Base-by-base conservation (phyloP, 1,140 invertebrate genomes). In the Drosophila erecta region DNA sequence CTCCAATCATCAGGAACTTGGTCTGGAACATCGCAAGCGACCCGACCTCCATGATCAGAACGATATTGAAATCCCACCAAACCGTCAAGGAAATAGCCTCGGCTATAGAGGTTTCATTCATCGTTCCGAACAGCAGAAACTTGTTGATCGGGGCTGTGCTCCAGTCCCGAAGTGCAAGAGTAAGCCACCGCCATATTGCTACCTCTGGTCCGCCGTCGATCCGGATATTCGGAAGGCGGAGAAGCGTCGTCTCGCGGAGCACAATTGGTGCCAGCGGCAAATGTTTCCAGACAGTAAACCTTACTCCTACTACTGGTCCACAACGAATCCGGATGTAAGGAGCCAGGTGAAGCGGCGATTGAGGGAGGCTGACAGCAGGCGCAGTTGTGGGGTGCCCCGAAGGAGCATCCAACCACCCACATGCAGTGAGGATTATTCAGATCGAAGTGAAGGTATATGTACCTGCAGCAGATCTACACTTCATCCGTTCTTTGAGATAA, bases 201-300 rank as follows among this genome's bases (percentile, higher is more conserved):
- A 65, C 20, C n/a, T 37, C 10, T 65, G 60, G 60, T 57, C 60
- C 11, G 37, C 60, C 3, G 60, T 57, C 5, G 67, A 71, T 57
- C 60, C 59, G 4, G 61, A 65, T 10, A 27, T 50, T 15, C 50
- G 67, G 5, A 5, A 38, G 2, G 44, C n/a, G 14, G 67, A 55
- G n/a, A 65, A 50, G 20, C 7, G 12, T 1, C 49, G 66, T 11
- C 20, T 70, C 6, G 50, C 51, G 24, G 38, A 50, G 15, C n/a
- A 44, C 1, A 51, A 37, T 12, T 47, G 12, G n/a, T 10, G 6
- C 11, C 40, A 54, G n/a, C 33, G 24, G 3, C 12, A 61, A 1
- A 35, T 14, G 6, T 55, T 27, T 17, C 14, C 15, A 14, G n/a
- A 50, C 10, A 30, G 20, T 6, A 35, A 38, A 0, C 33, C 51